Percentiles rank a stretch among this genome's conserved stretches.
Evolutionary conservation across 2,888 invertebrate genomes (phyloP).

Genomic region (Parochlus steinenii): DNA sequence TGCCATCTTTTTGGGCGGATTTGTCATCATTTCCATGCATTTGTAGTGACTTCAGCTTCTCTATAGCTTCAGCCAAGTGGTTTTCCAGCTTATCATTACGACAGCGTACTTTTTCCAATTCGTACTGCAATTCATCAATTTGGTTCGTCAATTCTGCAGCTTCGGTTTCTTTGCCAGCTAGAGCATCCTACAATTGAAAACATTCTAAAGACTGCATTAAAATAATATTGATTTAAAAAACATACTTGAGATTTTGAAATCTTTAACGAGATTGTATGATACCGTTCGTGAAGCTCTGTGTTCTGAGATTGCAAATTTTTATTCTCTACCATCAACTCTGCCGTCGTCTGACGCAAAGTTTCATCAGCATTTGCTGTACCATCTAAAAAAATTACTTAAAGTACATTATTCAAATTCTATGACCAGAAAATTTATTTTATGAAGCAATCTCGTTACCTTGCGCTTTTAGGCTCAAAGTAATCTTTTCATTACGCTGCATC

Average conservation of each 20-base stretch:
- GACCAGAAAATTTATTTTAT: slow-evolving; percentile 29
- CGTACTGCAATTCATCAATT: too few species aligned
- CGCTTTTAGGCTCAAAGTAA: slow-evolving; percentile 73
- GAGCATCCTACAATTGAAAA: slow-evolving; percentile 44
- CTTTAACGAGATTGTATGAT: slow-evolving; percentile 81
- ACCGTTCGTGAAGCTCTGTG: slow-evolving; percentile 80
- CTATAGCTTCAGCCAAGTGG: slow-evolving; percentile 80
- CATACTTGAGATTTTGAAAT: slow-evolving; percentile 70
- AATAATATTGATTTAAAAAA: too few species aligned
- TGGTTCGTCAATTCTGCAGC: slow-evolving; percentile 90
- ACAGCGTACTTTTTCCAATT: slow-evolving; percentile 61
- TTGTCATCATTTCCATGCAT: slow-evolving; percentile 55
- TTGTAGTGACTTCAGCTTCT: slow-evolving; percentile 73
- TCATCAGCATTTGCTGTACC: slow-evolving; percentile 47
- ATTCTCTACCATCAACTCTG: slow-evolving; percentile 80
- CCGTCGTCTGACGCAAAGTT: slow-evolving; percentile 67
- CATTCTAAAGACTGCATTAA: not conserved
- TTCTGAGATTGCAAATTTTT: slow-evolving; percentile 78
- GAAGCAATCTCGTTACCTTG: slow-evolving; percentile 51
- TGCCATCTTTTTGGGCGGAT: too few species aligned
- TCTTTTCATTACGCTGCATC: slow-evolving; percentile 90
- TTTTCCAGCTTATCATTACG: slow-evolving; percentile 86
- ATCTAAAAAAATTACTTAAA: slow-evolving; percentile 5
- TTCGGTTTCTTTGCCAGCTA: slow-evolving; percentile 84
- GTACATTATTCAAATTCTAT: slow-evolving; percentile 8